phyloP scores from a whole-genome alignment of 2,113 vertebrate genomes.

The Cynoglossus semilaevis region DNA sequence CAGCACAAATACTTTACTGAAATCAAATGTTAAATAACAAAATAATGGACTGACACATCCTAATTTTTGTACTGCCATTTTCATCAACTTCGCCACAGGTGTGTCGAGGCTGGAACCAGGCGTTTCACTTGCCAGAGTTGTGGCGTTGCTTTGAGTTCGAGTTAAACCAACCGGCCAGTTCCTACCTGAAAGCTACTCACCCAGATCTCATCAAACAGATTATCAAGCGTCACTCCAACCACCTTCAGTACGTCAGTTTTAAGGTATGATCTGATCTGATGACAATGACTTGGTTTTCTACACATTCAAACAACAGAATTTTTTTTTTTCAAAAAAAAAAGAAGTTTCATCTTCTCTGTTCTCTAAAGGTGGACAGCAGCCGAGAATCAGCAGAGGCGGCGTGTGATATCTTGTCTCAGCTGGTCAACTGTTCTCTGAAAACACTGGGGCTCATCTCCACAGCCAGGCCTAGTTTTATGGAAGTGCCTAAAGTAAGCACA shows the following conservation, averaged over 20 bases:
- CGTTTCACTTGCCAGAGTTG: slow-evolving; percentile 94
- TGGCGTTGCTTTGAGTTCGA: slow-evolving; percentile 98
- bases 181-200: slow-evolving; percentile 93
- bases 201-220: slow-evolving; percentile 97
- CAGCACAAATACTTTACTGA: too few relatives aligned
- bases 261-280: slow-evolving; percentile 80
- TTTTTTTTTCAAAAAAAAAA: not conserved
- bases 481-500: slow-evolving; percentile 88
- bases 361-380: slow-evolving; percentile 92
- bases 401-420: slow-evolving; percentile 91
- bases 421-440: slow-evolving; percentile 93
- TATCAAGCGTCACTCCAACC: slow-evolving; percentile 92
- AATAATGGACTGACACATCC: not conserved
- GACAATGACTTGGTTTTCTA: not conserved
- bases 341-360: not conserved
- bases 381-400: slow-evolving; percentile 95
- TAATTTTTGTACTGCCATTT: not conserved
- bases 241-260: slow-evolving; percentile 97
- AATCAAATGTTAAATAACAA: not conserved
- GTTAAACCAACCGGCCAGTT: slow-evolving; percentile 92
- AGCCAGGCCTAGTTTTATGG: slow-evolving; percentile 96
- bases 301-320: not conserved
- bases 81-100: slow-evolving; percentile 60
- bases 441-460: slow-evolving; percentile 95
- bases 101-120: slow-evolving; percentile 89